A percentile compares a stretch with the other conserved stretches of the same genome.
Conservation (phyloP, 2,797 vertebrate species). For the Lerista edwardsae region DNA sequence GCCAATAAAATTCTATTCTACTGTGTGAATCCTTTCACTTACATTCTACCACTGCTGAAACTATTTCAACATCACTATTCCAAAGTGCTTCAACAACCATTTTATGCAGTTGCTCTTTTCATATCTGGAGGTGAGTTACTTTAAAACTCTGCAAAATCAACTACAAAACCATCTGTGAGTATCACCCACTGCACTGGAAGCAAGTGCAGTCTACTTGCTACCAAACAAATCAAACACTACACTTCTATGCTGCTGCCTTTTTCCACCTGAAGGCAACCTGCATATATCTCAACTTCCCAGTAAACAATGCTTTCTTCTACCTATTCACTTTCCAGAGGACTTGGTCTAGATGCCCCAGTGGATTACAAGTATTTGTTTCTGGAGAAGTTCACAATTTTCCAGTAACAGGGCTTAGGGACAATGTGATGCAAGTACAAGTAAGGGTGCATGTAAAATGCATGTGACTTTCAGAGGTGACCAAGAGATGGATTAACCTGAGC, state of each 20-base stretch:
- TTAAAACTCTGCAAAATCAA: background rate
- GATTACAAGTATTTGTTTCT: background rate
- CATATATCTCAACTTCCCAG: background rate
- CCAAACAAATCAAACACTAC: background rate
- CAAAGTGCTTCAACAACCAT: background rate
- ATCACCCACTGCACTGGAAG: background rate
- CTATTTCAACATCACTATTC: background rate
- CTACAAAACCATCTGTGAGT: background rate
- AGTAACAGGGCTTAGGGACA: background rate
- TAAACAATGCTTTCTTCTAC: background rate
- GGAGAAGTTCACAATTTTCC: background rate
- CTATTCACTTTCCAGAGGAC: background rate
- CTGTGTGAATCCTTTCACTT: no score
- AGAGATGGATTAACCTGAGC: background rate
- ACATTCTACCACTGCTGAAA: background rate
- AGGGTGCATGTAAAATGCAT: background rate
- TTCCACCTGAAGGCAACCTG: background rate
- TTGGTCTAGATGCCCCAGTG: background rate
- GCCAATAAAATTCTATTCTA: no score
- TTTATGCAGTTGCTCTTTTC: background rate
- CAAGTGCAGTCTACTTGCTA: background rate
- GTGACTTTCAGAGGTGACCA: background rate
- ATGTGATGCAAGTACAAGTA: background rate
- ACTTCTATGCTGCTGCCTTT: background rate
- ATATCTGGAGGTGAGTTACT: background rate